A percentile compares a stretch with the other conserved stretches of the same genome.
Evolutionary conservation across 2,888 invertebrate genomes (phyloP).

Genomic region (Drosophila ustulata): DNA sequence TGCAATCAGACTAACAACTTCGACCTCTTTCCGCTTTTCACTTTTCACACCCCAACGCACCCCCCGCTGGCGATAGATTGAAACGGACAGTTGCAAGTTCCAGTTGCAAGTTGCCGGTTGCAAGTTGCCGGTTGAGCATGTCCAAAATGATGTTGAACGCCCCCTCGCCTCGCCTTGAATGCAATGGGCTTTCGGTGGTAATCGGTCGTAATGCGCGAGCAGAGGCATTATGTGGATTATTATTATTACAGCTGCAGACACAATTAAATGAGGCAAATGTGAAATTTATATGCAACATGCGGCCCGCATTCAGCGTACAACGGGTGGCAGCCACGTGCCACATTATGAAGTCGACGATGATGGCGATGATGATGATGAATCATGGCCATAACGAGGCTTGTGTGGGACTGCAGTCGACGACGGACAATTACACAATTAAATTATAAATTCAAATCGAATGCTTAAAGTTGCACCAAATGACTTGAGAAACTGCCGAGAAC

Average conservation of each 20-base stretch:
- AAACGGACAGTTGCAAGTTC: background rate
- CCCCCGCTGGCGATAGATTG: slow-evolving; percentile 1
- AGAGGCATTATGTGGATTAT: slow-evolving; percentile 41
- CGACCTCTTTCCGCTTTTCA: slow-evolving; percentile 50
- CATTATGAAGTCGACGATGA: slow-evolving; percentile 2
- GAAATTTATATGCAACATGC: slow-evolving; percentile 54
- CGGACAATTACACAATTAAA: slow-evolving; percentile 59
- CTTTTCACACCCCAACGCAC: slow-evolving; percentile 26
- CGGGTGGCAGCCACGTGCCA: slow-evolving; percentile 64
- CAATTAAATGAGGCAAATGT: slow-evolving; percentile 66
- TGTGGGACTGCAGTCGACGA: slow-evolving; percentile 5
- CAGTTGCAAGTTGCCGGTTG: background rate
- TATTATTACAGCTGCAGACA: slow-evolving; percentile 64
- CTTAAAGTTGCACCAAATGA: slow-evolving; percentile 8
- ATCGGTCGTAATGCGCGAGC: slow-evolving; percentile 41
- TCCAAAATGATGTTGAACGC: slow-evolving; percentile 46
- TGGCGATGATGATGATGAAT: slow-evolving; percentile 36
- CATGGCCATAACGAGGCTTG: slow-evolving; percentile 35
- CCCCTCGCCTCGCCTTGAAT: background rate
- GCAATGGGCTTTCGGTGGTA: slow-evolving; percentile 23
- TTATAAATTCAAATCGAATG: slow-evolving; percentile 69
- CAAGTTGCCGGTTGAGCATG: slow-evolving; percentile 8
- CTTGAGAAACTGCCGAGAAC: slow-evolving; percentile 13
- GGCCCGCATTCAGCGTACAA: slow-evolving; percentile 51
- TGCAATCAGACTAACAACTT: slow-evolving; percentile 55